A percentile compares a stretch with the other conserved stretches of the same genome.
Evolutionary conservation across 2,797 vertebrate genomes (phyloP).

Genomic region (Bovichtus diacanthus): DNA sequence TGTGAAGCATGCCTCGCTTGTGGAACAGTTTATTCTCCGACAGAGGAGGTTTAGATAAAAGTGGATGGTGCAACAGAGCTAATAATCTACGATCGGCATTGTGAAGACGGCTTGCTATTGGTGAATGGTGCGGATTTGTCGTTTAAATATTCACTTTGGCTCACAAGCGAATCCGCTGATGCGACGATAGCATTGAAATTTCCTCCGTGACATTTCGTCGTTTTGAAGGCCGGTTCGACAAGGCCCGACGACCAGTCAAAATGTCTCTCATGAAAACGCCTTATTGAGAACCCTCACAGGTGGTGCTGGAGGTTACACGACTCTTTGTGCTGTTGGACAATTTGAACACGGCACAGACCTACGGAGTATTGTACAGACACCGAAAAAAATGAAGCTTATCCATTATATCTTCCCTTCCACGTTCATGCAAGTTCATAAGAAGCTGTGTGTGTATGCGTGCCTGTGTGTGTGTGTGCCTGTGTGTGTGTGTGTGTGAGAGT

Average conservation of each 20-base stretch:
- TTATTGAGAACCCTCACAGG: neutral
- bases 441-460: conserved; percentile 6
- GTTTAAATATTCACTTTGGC: neutral
- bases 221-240: neutral
- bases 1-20: neutral
- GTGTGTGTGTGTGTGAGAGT: conserved; percentile 24
- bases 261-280: neutral
- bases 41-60: conserved; percentile 1
- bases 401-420: neutral
- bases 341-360: neutral
- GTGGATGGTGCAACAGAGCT: neutral
- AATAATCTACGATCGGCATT: neutral
- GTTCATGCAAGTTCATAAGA: conserved; percentile 23
- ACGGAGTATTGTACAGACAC: conserved; percentile 1
- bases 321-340: neutral
- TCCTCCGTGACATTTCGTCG: neutral
- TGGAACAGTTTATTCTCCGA: neutral
- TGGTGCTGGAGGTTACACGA: neutral
- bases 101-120: neutral
- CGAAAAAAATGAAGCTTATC: conserved; percentile 10
- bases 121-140: neutral
- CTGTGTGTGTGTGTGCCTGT: conserved; percentile 26
- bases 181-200: neutral
- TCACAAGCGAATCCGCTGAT: neutral
- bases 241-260: too few species aligned